Evolutionary conservation across 2,113 vertebrate genomes (phyloP), one percentile per base, ranked within the genome.

Genomic region (Channa argus): DNA sequence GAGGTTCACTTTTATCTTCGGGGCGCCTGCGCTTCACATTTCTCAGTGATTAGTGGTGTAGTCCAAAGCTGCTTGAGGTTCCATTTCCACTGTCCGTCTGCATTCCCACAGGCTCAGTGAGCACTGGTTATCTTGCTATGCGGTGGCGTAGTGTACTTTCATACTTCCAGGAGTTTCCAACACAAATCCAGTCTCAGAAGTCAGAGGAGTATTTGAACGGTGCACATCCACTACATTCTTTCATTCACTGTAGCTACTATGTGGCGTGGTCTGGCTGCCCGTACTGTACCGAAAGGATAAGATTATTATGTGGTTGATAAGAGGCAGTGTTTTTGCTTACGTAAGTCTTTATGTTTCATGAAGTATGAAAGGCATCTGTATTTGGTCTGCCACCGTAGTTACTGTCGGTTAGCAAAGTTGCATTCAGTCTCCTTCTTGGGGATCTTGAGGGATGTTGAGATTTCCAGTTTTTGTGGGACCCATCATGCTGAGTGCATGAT

Each of bases 71-170:
- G 63, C 70, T 71, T 46, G 24, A 77, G 73, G 73, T 79, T 47
- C 72, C 54, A 37, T 78, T 78, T 82, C 82, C 55, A 76, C 72
- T 62, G 6, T 72, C 68, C 69, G 80, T 44, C 56, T 72, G 66
- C 49, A 45, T 67, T 68, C 79, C 74, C 74, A 67, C 71, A 63
- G 72, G 61, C 79, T 69, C 58, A 51, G 39, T 24, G 24, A 80
- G 59, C 39, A 6, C 49, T 63, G 50, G 38, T 74, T 74, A 76
- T 82, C 69, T 71, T 74, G 70, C 80, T 65, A 62, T 71, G 61
- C 58, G 62, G 64, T 69, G 24, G 24, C 24, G 24, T 24, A 64
- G 63, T 66, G 34, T 11, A 37, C 63, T 86, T 74, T 62, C 11
- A 51, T 47, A 61, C 63, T 58, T 71, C 37, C 45, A 59, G 58